phyloP scores from a whole-genome alignment of 2,113 vertebrate species.

The western clawed frog (Xenopus tropicalis) region UCB_Xtro_10.0 CM004443.2:213541501-213542000 shows the following conservation, averaged over 20 bases:
- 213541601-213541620: constrained; percentile 66
- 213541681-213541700: constrained; percentile 75
- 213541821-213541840: too few relatives aligned
- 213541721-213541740: constrained; percentile 84
- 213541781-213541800: constrained; percentile 56
- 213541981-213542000: too few relatives aligned
- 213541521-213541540: not conserved
- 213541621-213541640: constrained; percentile 82
- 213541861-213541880: too few relatives aligned
- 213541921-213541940: too few relatives aligned
- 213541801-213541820: too few relatives aligned
- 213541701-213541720: constrained; percentile 58
- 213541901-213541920: too few relatives aligned
- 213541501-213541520: constrained; percentile 66
- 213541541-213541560: not conserved
- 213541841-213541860: too few relatives aligned
- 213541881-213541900: too few relatives aligned
- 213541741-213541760: constrained; percentile 93
- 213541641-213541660: constrained; percentile 81
- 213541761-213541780: constrained; percentile 85
- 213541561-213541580: too few relatives aligned
- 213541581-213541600: too few relatives aligned
- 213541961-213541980: too few relatives aligned
- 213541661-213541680: constrained; percentile 85
- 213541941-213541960: too few relatives aligned